Evolutionary conservation across 1,140 invertebrate genomes (phyloP).

Genomic region (Nephotettix cincticeps): DNA sequence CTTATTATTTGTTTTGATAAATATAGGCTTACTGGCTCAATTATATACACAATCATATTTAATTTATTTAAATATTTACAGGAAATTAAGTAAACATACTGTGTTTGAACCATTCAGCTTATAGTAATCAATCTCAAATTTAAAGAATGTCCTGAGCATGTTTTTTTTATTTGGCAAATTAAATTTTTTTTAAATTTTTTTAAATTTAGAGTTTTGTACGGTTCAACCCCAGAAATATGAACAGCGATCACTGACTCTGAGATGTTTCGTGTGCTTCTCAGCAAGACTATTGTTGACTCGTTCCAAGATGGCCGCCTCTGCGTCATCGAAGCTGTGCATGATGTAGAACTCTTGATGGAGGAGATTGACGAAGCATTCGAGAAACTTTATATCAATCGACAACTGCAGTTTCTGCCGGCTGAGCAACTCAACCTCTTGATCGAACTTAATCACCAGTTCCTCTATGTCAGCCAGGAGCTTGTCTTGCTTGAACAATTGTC

Average conservation of each 20-base stretch:
- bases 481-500: conserved; percentile 7
- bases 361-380: conserved; percentile 66
- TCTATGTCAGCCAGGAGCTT: neutral
- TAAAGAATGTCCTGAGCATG: too few relatives aligned
- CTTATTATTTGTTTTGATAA: too few relatives aligned
- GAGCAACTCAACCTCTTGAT: conserved; percentile 61
- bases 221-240: too few relatives aligned
- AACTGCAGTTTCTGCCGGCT: conserved; percentile 61
- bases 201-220: too few relatives aligned
- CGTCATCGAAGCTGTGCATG: conserved; percentile 70
- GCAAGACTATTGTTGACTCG: conserved; percentile 59
- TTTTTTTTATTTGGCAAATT: too few relatives aligned
- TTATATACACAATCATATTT: too few relatives aligned
- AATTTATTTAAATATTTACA: too few relatives aligned
- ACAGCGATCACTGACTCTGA: conserved; percentile 40
- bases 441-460: conserved; percentile 58
- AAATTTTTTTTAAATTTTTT: too few relatives aligned
- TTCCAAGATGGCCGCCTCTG: conserved; percentile 63
- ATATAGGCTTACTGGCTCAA: too few relatives aligned
- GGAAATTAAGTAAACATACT: too few relatives aligned
- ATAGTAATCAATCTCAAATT: too few relatives aligned
- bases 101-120: too few relatives aligned
- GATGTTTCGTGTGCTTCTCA: conserved; percentile 56
- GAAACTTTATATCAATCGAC: conserved; percentile 60
- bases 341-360: conserved; percentile 77